phyloP scores from a whole-genome alignment of 2,113 vertebrate species.

The Spermophilus dauricus region DNA sequence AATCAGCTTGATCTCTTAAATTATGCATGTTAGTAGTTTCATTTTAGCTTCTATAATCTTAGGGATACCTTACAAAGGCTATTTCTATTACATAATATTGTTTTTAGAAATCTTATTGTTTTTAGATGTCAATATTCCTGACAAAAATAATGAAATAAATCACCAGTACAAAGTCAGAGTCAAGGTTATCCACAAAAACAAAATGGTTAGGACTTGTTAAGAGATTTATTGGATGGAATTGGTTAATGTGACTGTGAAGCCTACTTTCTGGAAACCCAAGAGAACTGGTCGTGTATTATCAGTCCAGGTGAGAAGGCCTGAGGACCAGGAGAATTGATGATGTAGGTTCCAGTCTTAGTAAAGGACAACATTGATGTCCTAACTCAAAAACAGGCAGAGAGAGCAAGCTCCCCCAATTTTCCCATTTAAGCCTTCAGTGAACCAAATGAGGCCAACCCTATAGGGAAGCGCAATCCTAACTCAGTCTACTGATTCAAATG shows the following conservation, averaged over 20 bases:
- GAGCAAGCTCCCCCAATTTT: not conserved
- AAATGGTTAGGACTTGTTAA: not conserved
- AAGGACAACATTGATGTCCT: not conserved
- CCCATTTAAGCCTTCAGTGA: not conserved
- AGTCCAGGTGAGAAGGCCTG: no score
- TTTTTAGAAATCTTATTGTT: not conserved
- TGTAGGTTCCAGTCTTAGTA: not conserved
- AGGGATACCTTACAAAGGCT: not conserved
- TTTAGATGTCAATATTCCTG: not conserved
- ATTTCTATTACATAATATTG: not conserved
- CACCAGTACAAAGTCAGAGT: not conserved
- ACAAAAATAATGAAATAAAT: not conserved
- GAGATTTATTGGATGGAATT: not conserved
- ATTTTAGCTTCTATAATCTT: not conserved
- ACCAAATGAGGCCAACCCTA: not conserved
- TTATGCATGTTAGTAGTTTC: not conserved
- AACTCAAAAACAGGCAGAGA: not conserved
- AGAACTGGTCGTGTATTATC: not conserved
- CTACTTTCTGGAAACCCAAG: not conserved
- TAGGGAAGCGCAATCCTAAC: not conserved
- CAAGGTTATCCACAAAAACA: not conserved
- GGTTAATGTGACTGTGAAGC: not conserved
- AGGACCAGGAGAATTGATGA: not conserved
- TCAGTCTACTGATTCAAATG: not conserved
- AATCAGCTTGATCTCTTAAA: not conserved